Evolutionary conservation across 2,797 vertebrate genomes (phyloP), one percentile per base, ranked within the genome.

Genomic region (Apogon talboti): DNA sequence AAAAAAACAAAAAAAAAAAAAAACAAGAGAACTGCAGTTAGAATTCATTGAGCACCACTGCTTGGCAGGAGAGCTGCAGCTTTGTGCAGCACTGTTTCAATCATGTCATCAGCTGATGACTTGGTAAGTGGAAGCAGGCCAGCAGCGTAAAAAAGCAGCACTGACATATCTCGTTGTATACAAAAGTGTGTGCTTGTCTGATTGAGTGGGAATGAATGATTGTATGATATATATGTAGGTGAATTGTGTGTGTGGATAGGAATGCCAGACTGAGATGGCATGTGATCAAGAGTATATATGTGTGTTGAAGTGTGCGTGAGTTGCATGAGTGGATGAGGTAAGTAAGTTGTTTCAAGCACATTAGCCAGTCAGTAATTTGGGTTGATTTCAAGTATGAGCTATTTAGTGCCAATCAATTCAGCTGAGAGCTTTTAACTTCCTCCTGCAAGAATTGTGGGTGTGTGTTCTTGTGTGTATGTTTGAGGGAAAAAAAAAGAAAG

Each of bases 371-470:
- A 65, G 71, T 86, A 77, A 86, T 84, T 82, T 81, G 61, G 69
- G 64, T 42, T 78, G 74, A 86, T 83, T 86, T 83, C 67, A 78
- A 89, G 80, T 85, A 69, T 14, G 74, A 84, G 77, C 64, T 58
- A 79, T 83, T 87, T 79, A 84, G 44, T 80, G 64, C 73, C 68
- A 86, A 83, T 88, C 82, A 87, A 85, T 85, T 85, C 74, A 74
- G 43, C 55, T 77, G 66, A 87, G 83, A 80, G 84, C 69, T 78
- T 85, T 86, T 77, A 60, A 79, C 42, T 58, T 71, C 74, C 57
- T 76, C 43, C 61, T 74, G 61, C 53, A 66, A 46, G 52, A 66
- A 46, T 21, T 16, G 30, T 61, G 13, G 19, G 48, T 45, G 41
- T 19, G 15, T 19, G 42, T 57, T 9, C 57, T 45, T 13, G 18